Evolutionary conservation across 2,113 vertebrate genomes (phyloP).

Genomic region (Anoplopoma fimbria): DNA sequence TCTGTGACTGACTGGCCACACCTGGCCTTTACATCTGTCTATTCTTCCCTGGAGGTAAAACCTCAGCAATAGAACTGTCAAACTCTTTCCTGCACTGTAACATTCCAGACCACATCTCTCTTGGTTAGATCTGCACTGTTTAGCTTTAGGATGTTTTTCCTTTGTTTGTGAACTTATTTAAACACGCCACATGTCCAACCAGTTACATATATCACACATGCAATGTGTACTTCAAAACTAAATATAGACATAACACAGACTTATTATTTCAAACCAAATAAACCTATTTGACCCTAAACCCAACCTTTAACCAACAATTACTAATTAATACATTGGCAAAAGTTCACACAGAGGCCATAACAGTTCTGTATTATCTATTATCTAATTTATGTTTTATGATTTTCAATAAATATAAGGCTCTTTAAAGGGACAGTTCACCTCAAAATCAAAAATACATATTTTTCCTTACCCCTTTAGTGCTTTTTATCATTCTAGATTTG

Average conservation of each 20-base stretch:
- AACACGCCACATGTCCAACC: not conserved
- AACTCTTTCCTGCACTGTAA: conserved; percentile 1
- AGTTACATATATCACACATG: not conserved
- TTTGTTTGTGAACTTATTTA: not conserved
- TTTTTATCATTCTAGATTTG: too few species aligned
- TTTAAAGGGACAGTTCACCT: not conserved
- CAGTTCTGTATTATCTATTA: not conserved
- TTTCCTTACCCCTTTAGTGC: not conserved
- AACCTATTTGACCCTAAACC: not conserved
- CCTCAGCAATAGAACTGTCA: conserved; percentile 10
- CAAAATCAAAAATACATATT: not conserved
- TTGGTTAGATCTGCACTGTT: not conserved
- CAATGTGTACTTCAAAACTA: not conserved
- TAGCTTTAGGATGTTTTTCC: not conserved
- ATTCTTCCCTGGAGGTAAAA: not conserved
- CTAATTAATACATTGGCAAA: not conserved
- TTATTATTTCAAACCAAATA: not conserved
- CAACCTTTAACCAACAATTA: not conserved
- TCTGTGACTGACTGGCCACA: not conserved
- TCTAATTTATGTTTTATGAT: not conserved
- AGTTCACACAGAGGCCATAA: too few species aligned
- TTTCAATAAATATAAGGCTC: not conserved
- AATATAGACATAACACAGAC: not conserved
- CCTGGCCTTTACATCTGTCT: not conserved
- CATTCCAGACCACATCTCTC: conserved; percentile 35